These are phyloP conservation scores for Sycophila sp. DNA, from an alignment of 1,140 invertebrate species.

Conservation along the genomic window DNA sequence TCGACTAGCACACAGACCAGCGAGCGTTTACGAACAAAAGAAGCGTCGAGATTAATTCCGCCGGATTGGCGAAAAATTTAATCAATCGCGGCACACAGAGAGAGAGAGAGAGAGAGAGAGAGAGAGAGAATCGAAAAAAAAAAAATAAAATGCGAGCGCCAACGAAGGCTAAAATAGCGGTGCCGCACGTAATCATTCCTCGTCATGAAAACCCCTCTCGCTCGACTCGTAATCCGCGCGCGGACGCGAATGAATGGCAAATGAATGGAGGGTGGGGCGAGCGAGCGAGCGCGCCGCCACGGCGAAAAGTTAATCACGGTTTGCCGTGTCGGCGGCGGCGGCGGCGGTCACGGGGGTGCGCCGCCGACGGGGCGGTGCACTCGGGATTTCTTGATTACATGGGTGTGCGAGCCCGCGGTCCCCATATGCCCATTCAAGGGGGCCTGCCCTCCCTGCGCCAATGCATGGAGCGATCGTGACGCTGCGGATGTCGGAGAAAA, in stretches of 20 bases:
- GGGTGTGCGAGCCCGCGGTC: constrained; percentile 56
- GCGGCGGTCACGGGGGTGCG: constrained; percentile 41
- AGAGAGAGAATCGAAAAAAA: too few species aligned
- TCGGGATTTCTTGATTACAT: constrained; percentile 64
- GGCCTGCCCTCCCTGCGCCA: too few species aligned
- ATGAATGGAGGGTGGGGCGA: constrained; percentile 61
- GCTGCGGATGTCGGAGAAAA: too few species aligned
- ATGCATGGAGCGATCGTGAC: too few species aligned
- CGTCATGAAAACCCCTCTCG: constrained; percentile 30
- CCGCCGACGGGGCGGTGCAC: constrained; percentile 2
- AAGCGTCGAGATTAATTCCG: neutral
- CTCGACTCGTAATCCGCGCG: constrained; percentile 58
- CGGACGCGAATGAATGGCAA: constrained; percentile 66
- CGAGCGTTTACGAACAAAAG: neutral
- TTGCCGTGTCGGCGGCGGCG: constrained; percentile 63
- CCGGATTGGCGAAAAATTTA: constrained; percentile 4
- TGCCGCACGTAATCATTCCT: constrained; percentile 23
- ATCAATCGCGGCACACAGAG: constrained; percentile 3
- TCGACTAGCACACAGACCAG: neutral
- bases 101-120: too few species aligned
- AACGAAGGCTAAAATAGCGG: neutral
- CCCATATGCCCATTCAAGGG: too few species aligned
- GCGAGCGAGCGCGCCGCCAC: constrained; percentile 57
- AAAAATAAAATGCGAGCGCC: neutral
- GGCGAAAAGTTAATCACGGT: constrained; percentile 68